Evolutionary conservation across 2,113 vertebrate species (phyloP).

Genomic region (Rhabdornis inornatus): DNA sequence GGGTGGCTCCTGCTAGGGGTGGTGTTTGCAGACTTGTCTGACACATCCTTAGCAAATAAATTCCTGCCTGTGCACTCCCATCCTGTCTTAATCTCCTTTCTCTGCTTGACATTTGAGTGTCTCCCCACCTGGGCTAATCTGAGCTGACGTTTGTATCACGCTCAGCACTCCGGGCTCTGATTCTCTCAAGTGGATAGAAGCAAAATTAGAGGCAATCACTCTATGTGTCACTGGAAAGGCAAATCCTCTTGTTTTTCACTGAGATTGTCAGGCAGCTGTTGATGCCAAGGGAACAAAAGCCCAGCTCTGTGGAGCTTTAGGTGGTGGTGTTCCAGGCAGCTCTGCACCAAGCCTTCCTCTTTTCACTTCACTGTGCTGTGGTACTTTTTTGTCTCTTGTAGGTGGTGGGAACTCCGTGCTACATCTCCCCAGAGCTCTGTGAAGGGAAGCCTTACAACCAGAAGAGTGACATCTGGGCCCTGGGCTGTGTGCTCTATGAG

Average conservation of each 20-base stretch:
- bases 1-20: background rate
- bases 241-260: background rate
- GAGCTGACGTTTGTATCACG: background rate
- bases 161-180: background rate
- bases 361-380: background rate
- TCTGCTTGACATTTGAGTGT: background rate
- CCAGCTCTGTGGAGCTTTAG: background rate
- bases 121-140: slow-evolving; percentile 6
- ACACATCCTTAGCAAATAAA: background rate
- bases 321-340: background rate
- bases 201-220: slow-evolving; percentile 15
- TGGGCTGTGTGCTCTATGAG: slow-evolving; percentile 96
- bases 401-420: slow-evolving; percentile 97
- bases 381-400: slow-evolving; percentile 27
- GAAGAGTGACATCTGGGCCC: slow-evolving; percentile 98
- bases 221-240: background rate
- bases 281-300: background rate
- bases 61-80: background rate
- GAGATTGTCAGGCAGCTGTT: background rate
- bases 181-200: background rate
- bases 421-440: slow-evolving; percentile 97
- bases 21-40: background rate
- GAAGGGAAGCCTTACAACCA: slow-evolving; percentile 99
- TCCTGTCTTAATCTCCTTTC: slow-evolving; percentile 21
- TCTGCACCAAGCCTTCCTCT: background rate